Base-by-base conservation (phyloP, 2,797 vertebrate genomes). In the Leptoclinus maculatus region DNA sequence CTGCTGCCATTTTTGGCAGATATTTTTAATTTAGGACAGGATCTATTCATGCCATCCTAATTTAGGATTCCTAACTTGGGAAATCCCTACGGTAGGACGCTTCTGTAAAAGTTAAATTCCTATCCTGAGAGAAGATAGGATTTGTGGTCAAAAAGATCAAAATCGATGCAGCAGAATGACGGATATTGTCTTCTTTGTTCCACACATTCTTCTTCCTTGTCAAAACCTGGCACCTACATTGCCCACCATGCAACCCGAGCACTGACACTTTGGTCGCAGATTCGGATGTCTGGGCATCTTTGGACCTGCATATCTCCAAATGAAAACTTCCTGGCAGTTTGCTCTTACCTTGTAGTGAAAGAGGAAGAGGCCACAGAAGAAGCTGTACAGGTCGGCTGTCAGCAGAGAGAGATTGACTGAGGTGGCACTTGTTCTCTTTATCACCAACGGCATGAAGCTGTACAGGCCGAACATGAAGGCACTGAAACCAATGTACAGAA, bases 391-490 rank as follows among this genome's bases (percentile, higher is more conserved):
- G 89, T 99, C 97, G 4, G 97, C 97, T 0, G 97, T 99, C 87
- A 99, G 96, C 25, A 98, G 92, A 62, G 97, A 98, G 58, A 99
- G 96, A 84, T 97, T 99, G 92, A 99, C 97, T 0, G 97, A 96
- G 39, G 97, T 95, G 83, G 97, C 97, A 1, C 97, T 98, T 27
- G 97, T 99, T 92, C 96, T 96, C 92, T 96, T 97, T 69, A 99
- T 96, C 84, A 98, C 97, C 56, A 99, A 94, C 1, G 97, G 97
- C 97, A 98, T 97, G 80, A 99, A 97, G 93, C 97, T 98, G 92
- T 99, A 99, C 62, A 99, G 96, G 79, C 96, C 94, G 79, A 99
- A 99, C 97, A 98, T 99, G 90, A 97, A 98, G 91, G 96, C 96
- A 13, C 96, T 98, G 80, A 98, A 99, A 66, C 96, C 96, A 0